These are phyloP conservation scores for Porites lutea DNA, from an alignment of 64 coral and sea anemone genomes.

Conservation along the genomic window DNA sequence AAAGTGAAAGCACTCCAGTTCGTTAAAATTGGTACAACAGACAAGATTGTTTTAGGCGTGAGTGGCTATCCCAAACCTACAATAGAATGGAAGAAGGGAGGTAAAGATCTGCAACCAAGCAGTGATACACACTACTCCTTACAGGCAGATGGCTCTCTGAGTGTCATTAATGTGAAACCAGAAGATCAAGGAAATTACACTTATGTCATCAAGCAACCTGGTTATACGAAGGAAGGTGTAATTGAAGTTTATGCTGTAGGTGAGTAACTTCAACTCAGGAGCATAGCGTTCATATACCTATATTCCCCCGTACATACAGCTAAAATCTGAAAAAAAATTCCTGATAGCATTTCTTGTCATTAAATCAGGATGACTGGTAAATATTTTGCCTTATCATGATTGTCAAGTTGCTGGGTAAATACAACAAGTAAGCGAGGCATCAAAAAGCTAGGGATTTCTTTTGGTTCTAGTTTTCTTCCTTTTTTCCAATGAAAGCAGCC, in stretches of 20 bases:
- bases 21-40: conserved; percentile 9
- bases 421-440: too few relatives aligned
- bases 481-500: too few relatives aligned
- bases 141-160: conserved; percentile 2
- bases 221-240: not conserved
- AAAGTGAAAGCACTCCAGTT: not conserved
- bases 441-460: too few relatives aligned
- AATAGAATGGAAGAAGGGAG: conserved; percentile 35
- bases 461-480: too few relatives aligned
- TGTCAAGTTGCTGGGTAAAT: too few relatives aligned
- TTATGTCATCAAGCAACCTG: not conserved
- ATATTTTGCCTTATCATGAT: too few relatives aligned
- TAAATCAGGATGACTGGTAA: too few relatives aligned
- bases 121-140: not conserved
- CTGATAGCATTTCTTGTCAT: too few relatives aligned
- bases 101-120: not conserved
- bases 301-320: too few relatives aligned
- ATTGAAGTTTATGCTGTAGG: conserved; percentile 63
- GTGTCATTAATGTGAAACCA: not conserved
- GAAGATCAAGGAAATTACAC: conserved; percentile 58
- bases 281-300: too few relatives aligned
- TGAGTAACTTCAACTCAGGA: not conserved
- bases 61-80: conserved; percentile 37
- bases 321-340: too few relatives aligned
- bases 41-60: not conserved